Evolutionary conservation across 2,888 invertebrate species (phyloP), one percentile per base, ranked within the genome.

Genomic region (Tachystola acroxantha): DNA sequence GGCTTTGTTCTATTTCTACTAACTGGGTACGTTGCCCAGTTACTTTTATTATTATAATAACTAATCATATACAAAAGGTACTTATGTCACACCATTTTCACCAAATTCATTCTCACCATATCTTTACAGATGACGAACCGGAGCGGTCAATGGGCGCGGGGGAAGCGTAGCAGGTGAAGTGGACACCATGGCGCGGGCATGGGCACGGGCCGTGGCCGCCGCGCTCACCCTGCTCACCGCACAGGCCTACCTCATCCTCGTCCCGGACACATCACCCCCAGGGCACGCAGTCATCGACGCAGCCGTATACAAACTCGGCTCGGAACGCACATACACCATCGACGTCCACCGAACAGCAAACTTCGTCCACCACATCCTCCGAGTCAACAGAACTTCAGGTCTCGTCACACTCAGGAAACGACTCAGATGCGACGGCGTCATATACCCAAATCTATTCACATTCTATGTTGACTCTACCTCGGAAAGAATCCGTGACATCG

Each of bases 391-490:
- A 37, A 91, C 91, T 57, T 91, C 89, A 45, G 96, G 95, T 10
- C 89, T 91, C 47, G 92, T 95, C 38, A 90, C 90, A n/a, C 80
- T 96, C 24, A 89, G 91, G 47, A 91, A 92, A 57, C 88, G 88
- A 36, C 80, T 96, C 9, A 89, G 91, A 62, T 96, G 96, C 74
- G 92, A 94, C 58, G 95, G 95, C 43, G 88, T 94, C 20, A 91
- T 92, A 49, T 95, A 96, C 64, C 95, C 96, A 0, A 93, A 93
- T 58, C 88, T 96, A 37, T 95, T 96, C 70, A 95, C 95, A 3
- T 90, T 95, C 64, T 94, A 95, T 73, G 92, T 96, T 42, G 96
- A 96, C 68, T 96, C 96, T 22, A 93, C 93, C 34, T 94, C 95
- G 44, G 94, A 92, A 55, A 86, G 93, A 36, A 85, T 94, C 44